phyloP scores from a whole-genome alignment of 1,140 invertebrate genomes.

The Saccostrea glomerata region DNA sequence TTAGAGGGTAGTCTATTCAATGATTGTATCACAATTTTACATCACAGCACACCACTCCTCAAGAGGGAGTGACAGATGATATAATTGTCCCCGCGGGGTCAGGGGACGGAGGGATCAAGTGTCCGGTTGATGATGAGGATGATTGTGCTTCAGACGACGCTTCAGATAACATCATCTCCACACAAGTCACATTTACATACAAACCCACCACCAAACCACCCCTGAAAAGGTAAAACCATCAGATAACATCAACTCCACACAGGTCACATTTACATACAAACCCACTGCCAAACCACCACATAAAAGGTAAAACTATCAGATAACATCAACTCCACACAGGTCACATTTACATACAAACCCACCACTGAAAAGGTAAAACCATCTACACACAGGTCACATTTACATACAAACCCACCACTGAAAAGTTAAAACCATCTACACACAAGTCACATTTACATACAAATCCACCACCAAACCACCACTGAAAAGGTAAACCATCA shows the following conservation, averaged over 20 bases:
- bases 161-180: conserved; percentile 72
- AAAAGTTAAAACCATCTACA: conserved; percentile 66
- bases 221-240: conserved; percentile 57
- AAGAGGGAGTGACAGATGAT: conserved; percentile 57
- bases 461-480: conserved; percentile 65
- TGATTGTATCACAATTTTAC: neutral
- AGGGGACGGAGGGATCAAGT: conserved; percentile 58
- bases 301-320: conserved; percentile 60
- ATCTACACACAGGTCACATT: conserved; percentile 64
- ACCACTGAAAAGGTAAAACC: conserved; percentile 61
- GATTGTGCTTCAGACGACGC: conserved; percentile 65
- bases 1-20: no score
- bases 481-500: conserved; percentile 57
- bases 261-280: conserved; percentile 60
- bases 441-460: conserved; percentile 64
- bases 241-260: conserved; percentile 71
- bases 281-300: conserved; percentile 66
- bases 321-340: conserved; percentile 69
- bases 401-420: conserved; percentile 47
- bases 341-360: conserved; percentile 62
- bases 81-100: conserved; percentile 57
- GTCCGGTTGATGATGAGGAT: conserved; percentile 68
- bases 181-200: conserved; percentile 64
- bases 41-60: conserved; percentile 63
- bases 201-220: conserved; percentile 66